phyloP scores from a whole-genome alignment of 2,113 vertebrate genomes.

The Epinephelus moara region DNA sequence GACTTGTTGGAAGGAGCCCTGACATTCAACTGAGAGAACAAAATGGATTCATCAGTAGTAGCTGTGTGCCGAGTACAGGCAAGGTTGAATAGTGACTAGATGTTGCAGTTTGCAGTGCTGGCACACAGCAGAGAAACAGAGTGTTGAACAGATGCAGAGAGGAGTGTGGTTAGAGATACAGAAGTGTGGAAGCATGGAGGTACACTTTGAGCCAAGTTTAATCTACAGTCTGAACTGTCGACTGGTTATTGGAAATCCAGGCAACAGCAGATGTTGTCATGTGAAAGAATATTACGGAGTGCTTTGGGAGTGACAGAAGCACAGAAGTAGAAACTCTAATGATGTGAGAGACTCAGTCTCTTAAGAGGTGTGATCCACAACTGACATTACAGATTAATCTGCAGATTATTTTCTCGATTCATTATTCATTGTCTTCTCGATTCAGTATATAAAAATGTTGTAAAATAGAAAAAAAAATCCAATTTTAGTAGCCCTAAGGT shows the following conservation, averaged over 20 bases:
- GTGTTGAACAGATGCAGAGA: neutral
- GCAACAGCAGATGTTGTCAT: neutral
- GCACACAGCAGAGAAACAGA: neutral
- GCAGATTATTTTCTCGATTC: no score
- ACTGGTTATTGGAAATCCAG: neutral
- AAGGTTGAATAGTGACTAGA: neutral
- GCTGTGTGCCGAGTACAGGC: neutral
- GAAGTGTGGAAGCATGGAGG: neutral
- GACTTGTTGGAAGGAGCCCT: neutral
- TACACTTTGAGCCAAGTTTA: neutral
- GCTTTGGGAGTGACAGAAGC: neutral
- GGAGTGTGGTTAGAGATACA: neutral
- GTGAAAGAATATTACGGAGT: neutral
- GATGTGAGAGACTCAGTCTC: neutral
- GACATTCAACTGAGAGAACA: neutral
- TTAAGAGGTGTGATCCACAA: no score
- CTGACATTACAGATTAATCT: no score
- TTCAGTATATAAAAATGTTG: no score
- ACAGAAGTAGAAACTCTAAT: neutral
- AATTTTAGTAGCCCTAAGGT: no score
- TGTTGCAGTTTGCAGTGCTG: slow-evolving; percentile 3
- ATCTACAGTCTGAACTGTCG: neutral
- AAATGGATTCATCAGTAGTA: neutral
- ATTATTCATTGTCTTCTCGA: no score
- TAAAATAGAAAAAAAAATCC: no score